Percentiles rank a stretch among this genome's conserved stretches.
Conservation (phyloP, 2,113 vertebrate genomes). For the rat (Rattus norvegicus) region GRCr8 NC_086025.1:56586001-56586500, state of each 20-base stretch:
- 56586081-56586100: neutral
- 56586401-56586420: constrained; percentile 1
- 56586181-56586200: neutral
- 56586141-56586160: neutral
- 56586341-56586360: neutral
- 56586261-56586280: neutral
- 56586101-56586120: neutral
- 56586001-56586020: neutral
- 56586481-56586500: constrained; percentile 27
- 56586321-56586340: neutral
- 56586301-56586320: constrained; percentile 2
- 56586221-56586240: neutral
- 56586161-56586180: neutral
- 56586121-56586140: neutral
- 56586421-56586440: constrained; percentile 23
- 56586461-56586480: neutral
- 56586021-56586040: constrained; percentile 3
- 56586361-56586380: neutral
- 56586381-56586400: neutral
- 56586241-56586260: neutral
- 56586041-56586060: neutral
- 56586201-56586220: neutral
- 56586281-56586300: neutral
- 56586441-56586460: constrained; percentile 46
- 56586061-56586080: neutral